Percentiles rank a stretch among this genome's conserved stretches.
Evolutionary conservation across 2,888 invertebrate species (phyloP).

Genomic region (Sphaerophoria rueppellii): DNA sequence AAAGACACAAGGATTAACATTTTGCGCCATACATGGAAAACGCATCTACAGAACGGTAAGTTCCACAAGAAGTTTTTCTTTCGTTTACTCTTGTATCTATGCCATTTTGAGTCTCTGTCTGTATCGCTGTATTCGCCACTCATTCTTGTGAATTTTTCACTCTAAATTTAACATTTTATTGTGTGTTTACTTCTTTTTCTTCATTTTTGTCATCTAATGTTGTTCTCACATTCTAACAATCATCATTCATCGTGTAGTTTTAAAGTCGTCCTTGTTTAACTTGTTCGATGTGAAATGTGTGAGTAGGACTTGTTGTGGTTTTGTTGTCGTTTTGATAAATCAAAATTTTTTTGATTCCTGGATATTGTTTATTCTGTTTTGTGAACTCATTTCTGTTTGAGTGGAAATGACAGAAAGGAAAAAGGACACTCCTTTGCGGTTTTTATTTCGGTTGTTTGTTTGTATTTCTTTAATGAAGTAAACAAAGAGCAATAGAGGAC

Average conservation of each 20-base stretch:
- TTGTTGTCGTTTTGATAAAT: constrained; percentile 3
- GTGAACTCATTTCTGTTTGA: constrained; percentile 1
- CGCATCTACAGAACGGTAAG: constrained; percentile 70
- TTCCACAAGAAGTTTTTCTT: constrained; percentile 17
- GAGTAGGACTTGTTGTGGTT: neutral
- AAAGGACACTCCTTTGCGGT: constrained; percentile 28
- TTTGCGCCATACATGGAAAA: constrained; percentile 67
- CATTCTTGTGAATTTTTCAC: constrained; percentile 26
- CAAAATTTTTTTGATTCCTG: constrained; percentile 11
- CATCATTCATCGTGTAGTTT: neutral
- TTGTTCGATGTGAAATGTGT: neutral
- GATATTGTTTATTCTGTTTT: neutral
- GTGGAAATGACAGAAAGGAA: neutral
- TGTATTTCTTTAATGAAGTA: neutral
- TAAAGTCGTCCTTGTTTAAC: constrained; percentile 20
- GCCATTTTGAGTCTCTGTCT: constrained; percentile 1
- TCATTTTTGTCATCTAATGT: constrained; percentile 29
- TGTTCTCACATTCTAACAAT: constrained; percentile 34
- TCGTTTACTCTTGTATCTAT: neutral
- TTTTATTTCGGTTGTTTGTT: neutral
- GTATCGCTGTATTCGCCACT: constrained; percentile 13
- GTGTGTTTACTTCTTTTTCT: constrained; percentile 19
- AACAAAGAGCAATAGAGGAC: neutral
- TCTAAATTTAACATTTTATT: constrained; percentile 4
- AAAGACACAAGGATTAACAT: constrained; percentile 48